Conservation (phyloP, 1,140 invertebrate genomes). For the Eubasilissa regina region DNA sequence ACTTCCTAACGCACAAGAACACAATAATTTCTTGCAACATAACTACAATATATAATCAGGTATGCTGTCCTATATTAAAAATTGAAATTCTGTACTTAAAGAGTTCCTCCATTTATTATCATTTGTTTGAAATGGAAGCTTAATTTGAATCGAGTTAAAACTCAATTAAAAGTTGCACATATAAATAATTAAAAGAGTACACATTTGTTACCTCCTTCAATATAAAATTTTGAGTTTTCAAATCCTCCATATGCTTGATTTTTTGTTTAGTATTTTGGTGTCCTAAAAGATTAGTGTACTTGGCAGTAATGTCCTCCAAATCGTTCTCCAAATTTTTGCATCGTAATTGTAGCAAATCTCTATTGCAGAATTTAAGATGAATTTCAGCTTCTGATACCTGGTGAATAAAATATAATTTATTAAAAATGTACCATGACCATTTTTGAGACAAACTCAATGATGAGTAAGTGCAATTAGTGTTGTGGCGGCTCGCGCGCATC, state of each 20-base stretch:
- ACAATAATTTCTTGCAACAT: too few species aligned
- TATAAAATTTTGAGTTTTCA: constrained; percentile 74
- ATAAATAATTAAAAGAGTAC: constrained; percentile 30
- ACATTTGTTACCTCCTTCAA: constrained; percentile 56
- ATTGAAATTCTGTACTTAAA: neutral
- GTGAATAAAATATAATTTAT: neutral
- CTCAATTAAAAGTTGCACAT: neutral
- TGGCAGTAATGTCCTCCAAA: constrained; percentile 71
- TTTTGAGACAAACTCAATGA: neutral
- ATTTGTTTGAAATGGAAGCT: neutral
- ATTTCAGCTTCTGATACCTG: constrained; percentile 32
- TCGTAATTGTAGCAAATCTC: constrained; percentile 35
- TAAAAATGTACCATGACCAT: neutral
- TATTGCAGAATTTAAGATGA: constrained; percentile 40
- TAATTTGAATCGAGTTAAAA: neutral
- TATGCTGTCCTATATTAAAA: too few species aligned
- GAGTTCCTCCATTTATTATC: neutral
- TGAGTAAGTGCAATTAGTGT: too few species aligned
- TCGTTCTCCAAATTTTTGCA: constrained; percentile 67
- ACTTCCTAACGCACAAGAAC: too few species aligned
- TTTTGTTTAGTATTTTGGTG: constrained; percentile 81
- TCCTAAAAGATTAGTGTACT: constrained; percentile 77
- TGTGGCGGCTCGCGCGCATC: too few species aligned
- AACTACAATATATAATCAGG: too few species aligned
- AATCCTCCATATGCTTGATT: constrained; percentile 76